Base-by-base conservation (phyloP, 1,140 invertebrate genomes). In the Trachymyrmex cornetzi region DNA sequence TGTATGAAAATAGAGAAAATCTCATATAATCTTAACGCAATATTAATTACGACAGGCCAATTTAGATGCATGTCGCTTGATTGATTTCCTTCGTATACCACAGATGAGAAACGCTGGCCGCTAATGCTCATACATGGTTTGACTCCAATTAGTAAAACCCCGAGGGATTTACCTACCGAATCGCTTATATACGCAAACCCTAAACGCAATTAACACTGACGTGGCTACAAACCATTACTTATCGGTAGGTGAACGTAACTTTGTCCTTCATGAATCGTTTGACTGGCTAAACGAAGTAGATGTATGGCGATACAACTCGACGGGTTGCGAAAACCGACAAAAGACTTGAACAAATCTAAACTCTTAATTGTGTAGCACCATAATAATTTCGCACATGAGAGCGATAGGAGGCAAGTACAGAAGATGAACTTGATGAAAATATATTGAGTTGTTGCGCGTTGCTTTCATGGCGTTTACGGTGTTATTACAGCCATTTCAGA, bases 201-300 rank as follows among this genome's bases (percentile, higher is more conserved):
- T 69, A 69, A 81, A 69, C 16, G 77, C 30, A 81, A 81, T 81
- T 57, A 80, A 53, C 44, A 64, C 63, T 34, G n/a, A 72, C 38
- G 12, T 12, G 34, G 34, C 38, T 74, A 55, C 69, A 22, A 74
- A 61, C 16, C 19, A 61, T 74, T 24, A 67, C 19, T 57, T 79
- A 72, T 59, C 19, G 34, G 34, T 22, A 57, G 22, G 53, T 19
- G 9, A 71, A 34, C 48, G 27, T 50, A 66, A 82, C 69, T 72
- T 59, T 3, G 44, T 79, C 61, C 44, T 19, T 48, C 19, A 5
- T 22, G n/a, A 66, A 53, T 69, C 48, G n/a, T 80, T 67, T 48
- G 19, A 27, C 27, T 6, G 7, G 61, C 30, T 67, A 19, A 4
- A 7, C 34, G 55, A 77, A n/a, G 30, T 11, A 44, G 9, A 44